A percentile compares a stretch with the other conserved stretches of the same genome.
Conservation (phyloP, 1,140 invertebrate genomes). For the Pseudomyrmex gracilis region DNA sequence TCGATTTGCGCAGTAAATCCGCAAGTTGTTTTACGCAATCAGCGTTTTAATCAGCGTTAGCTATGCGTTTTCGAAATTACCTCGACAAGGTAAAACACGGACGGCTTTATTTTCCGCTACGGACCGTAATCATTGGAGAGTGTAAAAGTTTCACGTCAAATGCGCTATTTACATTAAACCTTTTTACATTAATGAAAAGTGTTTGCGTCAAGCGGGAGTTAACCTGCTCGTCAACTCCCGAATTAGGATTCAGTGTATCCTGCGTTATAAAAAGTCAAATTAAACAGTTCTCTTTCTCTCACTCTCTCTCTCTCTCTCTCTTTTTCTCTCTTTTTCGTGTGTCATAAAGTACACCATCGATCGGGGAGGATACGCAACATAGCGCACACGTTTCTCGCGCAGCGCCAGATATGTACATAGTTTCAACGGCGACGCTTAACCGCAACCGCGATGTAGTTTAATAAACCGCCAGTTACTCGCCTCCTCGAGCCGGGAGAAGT, state of each 20-base stretch:
- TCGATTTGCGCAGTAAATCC: background rate
- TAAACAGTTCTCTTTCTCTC: too few relatives aligned
- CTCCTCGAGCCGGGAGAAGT: background rate
- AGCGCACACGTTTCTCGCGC: background rate
- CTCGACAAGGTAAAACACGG: background rate
- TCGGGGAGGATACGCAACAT: background rate
- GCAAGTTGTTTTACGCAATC: background rate
- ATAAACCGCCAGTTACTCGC: constrained; percentile 29
- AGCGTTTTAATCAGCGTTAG: background rate
- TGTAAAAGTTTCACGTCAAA: constrained; percentile 21
- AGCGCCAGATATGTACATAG: background rate
- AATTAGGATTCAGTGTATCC: background rate
- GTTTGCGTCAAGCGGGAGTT: constrained; percentile 4
- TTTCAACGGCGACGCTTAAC: background rate
- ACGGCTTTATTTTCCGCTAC: background rate
- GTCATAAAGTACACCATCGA: background rate
- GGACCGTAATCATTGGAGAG: background rate
- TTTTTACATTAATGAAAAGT: constrained; percentile 42
- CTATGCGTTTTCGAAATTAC: constrained; percentile 20
- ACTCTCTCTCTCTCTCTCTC: too few relatives aligned
- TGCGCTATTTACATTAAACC: constrained; percentile 36
- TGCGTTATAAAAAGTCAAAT: too few relatives aligned
- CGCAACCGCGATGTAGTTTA: background rate
- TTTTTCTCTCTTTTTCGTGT: background rate
- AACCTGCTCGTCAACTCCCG: background rate